Percentiles rank a stretch among this genome's conserved stretches.
Conservation (phyloP, 2,888 invertebrate species). For the Hypercompe scribonia region DNA sequence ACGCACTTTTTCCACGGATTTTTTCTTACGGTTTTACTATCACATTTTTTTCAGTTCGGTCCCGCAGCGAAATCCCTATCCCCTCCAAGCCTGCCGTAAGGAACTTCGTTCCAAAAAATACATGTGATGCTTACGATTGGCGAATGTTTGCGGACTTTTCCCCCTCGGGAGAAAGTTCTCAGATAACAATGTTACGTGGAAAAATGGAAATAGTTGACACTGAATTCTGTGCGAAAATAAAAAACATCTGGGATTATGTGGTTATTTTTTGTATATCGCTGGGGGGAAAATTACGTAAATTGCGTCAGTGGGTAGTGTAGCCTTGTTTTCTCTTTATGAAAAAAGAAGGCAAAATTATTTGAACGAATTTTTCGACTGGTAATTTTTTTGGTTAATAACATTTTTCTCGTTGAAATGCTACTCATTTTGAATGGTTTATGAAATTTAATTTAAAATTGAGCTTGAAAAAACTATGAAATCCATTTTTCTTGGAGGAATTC, state of each 20-base stretch:
- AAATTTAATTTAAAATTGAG: neutral
- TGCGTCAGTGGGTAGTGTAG: conserved; percentile 9
- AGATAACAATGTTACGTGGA: conserved; percentile 48
- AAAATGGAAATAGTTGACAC: conserved; percentile 55
- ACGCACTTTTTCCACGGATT: too few relatives aligned
- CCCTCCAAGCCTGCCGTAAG: too few relatives aligned
- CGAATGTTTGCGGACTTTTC: conserved; percentile 29
- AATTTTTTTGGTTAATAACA: neutral
- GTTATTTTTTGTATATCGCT: conserved; percentile 32
- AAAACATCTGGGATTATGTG: conserved; percentile 41
- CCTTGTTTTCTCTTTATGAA: neutral
- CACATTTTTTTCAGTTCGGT: too few relatives aligned
- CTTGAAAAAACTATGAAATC: too few relatives aligned
- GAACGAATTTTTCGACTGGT: neutral
- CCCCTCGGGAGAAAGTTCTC: conserved; percentile 16
- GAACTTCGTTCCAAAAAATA: too few relatives aligned
- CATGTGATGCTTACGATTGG: conserved; percentile 48
- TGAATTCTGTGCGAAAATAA: conserved; percentile 42
- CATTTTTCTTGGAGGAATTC: too few relatives aligned
- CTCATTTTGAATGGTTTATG: neutral
- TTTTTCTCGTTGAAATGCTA: neutral
- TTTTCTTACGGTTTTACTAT: too few relatives aligned
- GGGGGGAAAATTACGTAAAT: conserved; percentile 27
- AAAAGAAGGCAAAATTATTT: neutral
- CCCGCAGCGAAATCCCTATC: too few relatives aligned